A percentile compares a stretch with the other conserved stretches of the same genome.
Conservation (phyloP, 2,797 vertebrate genomes). For the Rhabdophis nuchalis region DNA sequence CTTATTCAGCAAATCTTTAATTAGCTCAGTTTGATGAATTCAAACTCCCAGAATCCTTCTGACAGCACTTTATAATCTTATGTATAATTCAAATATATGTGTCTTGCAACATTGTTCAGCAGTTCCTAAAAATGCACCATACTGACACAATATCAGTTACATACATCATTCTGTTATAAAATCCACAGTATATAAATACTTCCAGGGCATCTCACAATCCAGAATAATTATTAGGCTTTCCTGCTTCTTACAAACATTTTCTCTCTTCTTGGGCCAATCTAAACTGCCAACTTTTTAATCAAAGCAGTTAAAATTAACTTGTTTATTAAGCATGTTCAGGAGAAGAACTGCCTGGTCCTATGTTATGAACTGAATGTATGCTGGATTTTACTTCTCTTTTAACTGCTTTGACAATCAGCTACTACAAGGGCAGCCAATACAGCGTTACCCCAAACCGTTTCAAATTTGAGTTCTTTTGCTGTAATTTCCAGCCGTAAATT, state of each 20-base stretch:
- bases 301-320: neutral
- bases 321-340: neutral
- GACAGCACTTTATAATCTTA: neutral
- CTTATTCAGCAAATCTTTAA: neutral
- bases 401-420: neutral
- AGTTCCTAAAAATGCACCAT: neutral
- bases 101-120: neutral
- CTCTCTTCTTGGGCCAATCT: neutral
- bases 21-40: neutral
- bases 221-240: neutral
- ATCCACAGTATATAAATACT: neutral
- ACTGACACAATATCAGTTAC: neutral
- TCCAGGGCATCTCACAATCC: neutral
- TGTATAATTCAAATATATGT: neutral
- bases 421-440: neutral
- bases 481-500: neutral
- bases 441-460: neutral
- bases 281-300: neutral
- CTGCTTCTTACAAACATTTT: neutral
- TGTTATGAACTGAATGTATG: neutral
- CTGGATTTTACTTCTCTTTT: neutral
- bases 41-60: neutral
- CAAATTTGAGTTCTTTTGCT: neutral
- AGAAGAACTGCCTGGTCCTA: neutral
- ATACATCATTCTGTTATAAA: neutral